Percentiles rank a stretch among this genome's conserved stretches.
Conservation (phyloP, 2,888 invertebrate genomes). For the Tipula vernalis region DNA sequence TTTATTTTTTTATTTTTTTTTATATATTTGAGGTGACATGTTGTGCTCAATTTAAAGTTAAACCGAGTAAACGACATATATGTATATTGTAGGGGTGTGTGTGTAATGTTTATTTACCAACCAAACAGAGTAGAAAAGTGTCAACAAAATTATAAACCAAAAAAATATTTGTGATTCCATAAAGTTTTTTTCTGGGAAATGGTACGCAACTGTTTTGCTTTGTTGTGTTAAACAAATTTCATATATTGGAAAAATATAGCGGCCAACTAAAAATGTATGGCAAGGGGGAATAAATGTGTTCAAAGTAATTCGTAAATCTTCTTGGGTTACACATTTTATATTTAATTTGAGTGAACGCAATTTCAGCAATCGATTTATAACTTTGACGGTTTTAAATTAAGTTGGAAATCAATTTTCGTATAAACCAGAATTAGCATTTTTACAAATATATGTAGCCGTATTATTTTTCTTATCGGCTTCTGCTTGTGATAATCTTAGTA, state of each 20-base stretch:
- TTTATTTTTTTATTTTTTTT: neutral
- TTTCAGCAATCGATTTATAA: no score
- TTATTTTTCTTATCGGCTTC: no score
- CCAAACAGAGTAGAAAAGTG: neutral
- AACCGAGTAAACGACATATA: neutral
- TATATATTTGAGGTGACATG: neutral
- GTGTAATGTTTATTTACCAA: neutral
- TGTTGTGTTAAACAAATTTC: neutral
- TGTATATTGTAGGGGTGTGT: neutral
- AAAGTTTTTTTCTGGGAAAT: neutral
- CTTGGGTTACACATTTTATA: no score
- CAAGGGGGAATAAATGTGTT: neutral
- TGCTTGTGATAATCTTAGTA: no score
- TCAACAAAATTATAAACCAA: neutral
- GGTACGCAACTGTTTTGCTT: neutral
- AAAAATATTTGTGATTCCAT: neutral
- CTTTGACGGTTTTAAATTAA: no score
- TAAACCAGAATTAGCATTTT: no score
- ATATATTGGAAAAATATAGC: neutral
- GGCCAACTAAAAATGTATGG: neutral
- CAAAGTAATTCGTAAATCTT: no score
- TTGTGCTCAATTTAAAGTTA: slow-evolving; percentile 7
- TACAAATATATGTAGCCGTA: no score
- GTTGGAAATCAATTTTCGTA: no score
- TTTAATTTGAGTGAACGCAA: no score